Evolutionary conservation across 1,140 invertebrate genomes (phyloP), one percentile per base, ranked within the genome.

Genomic region (Coptotermes formosanus): DNA sequence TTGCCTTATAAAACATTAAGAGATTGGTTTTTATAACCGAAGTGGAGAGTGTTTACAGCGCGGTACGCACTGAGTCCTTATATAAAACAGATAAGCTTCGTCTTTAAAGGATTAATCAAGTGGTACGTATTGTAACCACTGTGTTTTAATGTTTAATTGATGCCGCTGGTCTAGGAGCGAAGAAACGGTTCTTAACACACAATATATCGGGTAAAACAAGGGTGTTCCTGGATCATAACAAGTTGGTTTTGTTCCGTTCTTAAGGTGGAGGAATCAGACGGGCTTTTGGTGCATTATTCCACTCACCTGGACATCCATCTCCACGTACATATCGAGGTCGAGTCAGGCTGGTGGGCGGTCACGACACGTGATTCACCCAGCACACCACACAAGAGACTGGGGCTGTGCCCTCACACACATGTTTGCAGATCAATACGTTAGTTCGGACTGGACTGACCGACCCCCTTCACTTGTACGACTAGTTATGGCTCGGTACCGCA

Each of bases 271-370:
- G 19, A 64, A 64, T 8, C 21, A 25, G 21, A 8, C 16, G 59
- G 1, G 64, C 64, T 9, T 75, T 75, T 75, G 64, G 64, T 9
- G 14, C 64, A 30, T 8, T 75, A 30, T 75, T 75, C 64, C 64
- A 75, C 64, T 75, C 64, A 75, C 64, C 64, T 75, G 64, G 25
- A n/a, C 25, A 75, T 30, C 64, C 64, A 75, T 75, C n/a, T 75
- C 52, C 52, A 12, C 59, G 25, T 30, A 75, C n/a, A 16, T 75
- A 75, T 75, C 64, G 64, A 25, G 64, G 64, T 75, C 64, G 64
- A 75, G 64, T 25, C 3, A 25, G 64, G 7, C 64, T 75, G 12
- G 64, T 75, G 64, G 25, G 64, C 12, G 59, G 59, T 25, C 59
- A n/a, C 12, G 21, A 64, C 64, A 75, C 64, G 64, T 75, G 64